phyloP scores from a whole-genome alignment of 2,888 invertebrate genomes.

The Heteromurus nitidus region DNA sequence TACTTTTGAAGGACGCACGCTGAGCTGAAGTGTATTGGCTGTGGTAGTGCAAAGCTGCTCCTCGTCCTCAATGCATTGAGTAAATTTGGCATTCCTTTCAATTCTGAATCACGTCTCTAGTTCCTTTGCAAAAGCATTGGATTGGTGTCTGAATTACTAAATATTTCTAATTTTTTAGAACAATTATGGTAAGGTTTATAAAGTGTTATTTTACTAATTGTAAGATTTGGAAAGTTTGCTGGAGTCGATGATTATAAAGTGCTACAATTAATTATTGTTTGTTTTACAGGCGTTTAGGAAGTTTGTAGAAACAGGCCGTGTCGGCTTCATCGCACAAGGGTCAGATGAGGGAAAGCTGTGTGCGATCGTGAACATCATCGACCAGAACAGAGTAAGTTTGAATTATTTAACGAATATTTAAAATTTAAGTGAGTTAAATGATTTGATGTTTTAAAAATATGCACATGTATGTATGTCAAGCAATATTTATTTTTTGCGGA shows the following conservation, averaged over 20 bases:
- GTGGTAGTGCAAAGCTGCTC: neutral
- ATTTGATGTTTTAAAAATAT: no score
- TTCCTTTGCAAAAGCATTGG: neutral
- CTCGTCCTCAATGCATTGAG: neutral
- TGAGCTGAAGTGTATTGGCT: neutral
- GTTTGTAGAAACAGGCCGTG: constrained; percentile 97
- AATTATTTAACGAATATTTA: neutral
- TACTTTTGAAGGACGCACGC: constrained; percentile 2
- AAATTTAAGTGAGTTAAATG: constrained; percentile 9
- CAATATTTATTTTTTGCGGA: no score
- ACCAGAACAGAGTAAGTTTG: constrained; percentile 89
- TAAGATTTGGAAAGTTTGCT: neutral
- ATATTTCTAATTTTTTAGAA: neutral
- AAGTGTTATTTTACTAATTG: neutral
- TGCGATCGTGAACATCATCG: constrained; percentile 96
- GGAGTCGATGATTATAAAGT: neutral
- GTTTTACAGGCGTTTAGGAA: constrained; percentile 86
- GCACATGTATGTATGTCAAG: neutral
- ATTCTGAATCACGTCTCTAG: constrained; percentile 1
- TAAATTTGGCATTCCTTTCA: constrained; percentile 17
- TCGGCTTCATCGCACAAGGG: constrained; percentile 95
- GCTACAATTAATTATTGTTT: neutral
- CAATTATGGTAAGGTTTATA: constrained; percentile 14
- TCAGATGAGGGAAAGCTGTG: constrained; percentile 92
- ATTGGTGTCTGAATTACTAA: neutral